Conservation (phyloP, 1,140 invertebrate species). For the Holcopasites calliopsidis region DNA sequence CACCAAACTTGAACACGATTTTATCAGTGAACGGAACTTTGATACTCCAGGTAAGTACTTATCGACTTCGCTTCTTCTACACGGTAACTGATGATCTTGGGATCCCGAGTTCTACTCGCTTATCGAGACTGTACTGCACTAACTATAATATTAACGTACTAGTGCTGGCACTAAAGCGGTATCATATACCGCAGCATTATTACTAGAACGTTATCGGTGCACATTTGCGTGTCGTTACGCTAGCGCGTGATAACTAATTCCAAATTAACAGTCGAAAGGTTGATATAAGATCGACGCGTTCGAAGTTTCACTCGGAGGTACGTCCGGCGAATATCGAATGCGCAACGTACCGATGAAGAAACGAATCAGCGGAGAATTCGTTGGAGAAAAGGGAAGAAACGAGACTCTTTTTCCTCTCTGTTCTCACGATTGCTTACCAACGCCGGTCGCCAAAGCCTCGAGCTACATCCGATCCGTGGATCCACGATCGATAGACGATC, state of each 20-base stretch:
- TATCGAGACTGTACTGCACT: too few species aligned
- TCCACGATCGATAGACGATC: conserved; percentile 41
- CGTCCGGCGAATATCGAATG: conserved; percentile 54
- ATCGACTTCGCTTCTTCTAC: too few species aligned
- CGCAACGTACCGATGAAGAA: conserved; percentile 18
- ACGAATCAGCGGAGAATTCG: conserved; percentile 48
- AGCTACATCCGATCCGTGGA: conserved; percentile 35
- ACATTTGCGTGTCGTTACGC: background rate
- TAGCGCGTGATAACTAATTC: background rate
- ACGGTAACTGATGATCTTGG: too few species aligned
- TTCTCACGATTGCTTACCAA: conserved; percentile 77
- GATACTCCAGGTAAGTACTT: too few species aligned
- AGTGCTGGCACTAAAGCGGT: conserved; percentile 30
- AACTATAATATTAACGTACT: conserved; percentile 1
- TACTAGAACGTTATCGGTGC: background rate
- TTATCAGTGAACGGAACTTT: too few species aligned
- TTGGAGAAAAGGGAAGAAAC: conserved; percentile 61
- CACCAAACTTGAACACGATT: too few species aligned
- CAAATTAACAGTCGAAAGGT: background rate
- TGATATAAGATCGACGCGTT: conserved; percentile 19
- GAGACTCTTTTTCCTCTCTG: conserved; percentile 56
- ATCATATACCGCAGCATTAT: conserved; percentile 31
- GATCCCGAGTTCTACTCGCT: too few species aligned
- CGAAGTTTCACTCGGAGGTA: conserved; percentile 72
- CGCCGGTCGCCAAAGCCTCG: conserved; percentile 62